Base-by-base conservation (phyloP, 2,888 invertebrate species). In the Elgonia sp. region DNA sequence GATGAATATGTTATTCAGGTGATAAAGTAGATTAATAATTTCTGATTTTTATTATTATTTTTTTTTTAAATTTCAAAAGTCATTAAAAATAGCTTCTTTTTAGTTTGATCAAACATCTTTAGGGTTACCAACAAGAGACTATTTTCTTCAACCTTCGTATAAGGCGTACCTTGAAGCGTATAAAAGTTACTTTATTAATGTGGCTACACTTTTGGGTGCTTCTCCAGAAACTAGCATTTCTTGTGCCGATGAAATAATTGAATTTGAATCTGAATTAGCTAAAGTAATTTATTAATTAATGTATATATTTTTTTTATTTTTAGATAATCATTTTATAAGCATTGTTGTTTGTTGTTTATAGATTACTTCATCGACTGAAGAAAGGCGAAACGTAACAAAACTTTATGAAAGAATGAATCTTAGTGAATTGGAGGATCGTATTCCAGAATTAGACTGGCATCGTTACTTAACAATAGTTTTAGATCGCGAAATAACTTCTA, bases 1-100 rank as follows among this genome's bases (percentile, higher is more conserved):
- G 97, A 98, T 92, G 97, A 97, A 92, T 98, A 98, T 94, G 97
- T 99, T 9, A 97, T 99, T 80, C 96, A 97, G 95, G 97, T 96
- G 93, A 92, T 87, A 53, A 29, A 29, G 29, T 29, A 29, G 5
- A 29, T 29, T 29, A 29, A 29, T 29, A 29, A 29, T 29, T n/a
- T n/a, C n/a, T n/a, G n/a, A n/a, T n/a, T n/a, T n/a, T n/a, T n/a
- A n/a, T n/a, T n/a, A n/a, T n/a, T n/a, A n/a, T n/a, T n/a, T n/a
- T n/a, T n/a, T n/a, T n/a, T n/a, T n/a, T n/a, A n/a, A n/a, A n/a
- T n/a, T n/a, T n/a, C 10, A 46, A 46, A 46, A 46, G 4, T 46
- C 0, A 20, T 65, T 53, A 46, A 18, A n/a, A 62, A 60, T 46
- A n/a, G 12, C 16, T 14, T 50, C 7, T 80, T 80, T 85, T 37